Base-by-base conservation (phyloP, 2,888 invertebrate species). In the Craniophora ligustri region DNA sequence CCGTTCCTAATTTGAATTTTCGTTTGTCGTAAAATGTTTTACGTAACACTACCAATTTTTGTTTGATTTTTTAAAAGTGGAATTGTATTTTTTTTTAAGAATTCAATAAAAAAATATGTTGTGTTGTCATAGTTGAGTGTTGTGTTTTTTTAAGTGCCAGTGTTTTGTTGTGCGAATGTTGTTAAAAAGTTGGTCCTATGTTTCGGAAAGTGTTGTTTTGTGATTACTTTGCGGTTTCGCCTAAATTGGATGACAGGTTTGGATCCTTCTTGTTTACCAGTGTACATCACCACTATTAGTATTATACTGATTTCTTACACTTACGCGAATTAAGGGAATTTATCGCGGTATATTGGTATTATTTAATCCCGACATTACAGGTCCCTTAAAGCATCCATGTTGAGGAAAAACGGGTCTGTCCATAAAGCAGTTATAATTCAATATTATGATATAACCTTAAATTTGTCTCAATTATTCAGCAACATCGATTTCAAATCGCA, bases 131-230 rank as follows among this genome's bases (percentile, higher is more conserved):
- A 13, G 0, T 45, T 36, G n/a, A 11, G 19, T 2, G n/a, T 31
- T 6, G 16, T 42, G 31, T 35, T 26, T 26, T 26, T 26, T 4
- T 1, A 26, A n/a, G 26, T 26, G 26, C n/a, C 26, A 26, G 19
- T 42, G 35, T 35, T 28, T 21, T 5, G 10, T 11, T 10, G 1
- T 36, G 39, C 28, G 35, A 55, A 49, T 47, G 36, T 56, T 42
- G 11, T 8, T 3, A 42, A 41, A 11, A 1, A 41, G 8, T 49
- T 32, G 13, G 13, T 54, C n/a, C 23, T 47, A 82, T 85, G 85
- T 81, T 84, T 51, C 82, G 76, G 53, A 86, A 82, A 70, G 81
- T 86, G 69, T 61, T 87, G 48, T 84, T 82, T 54, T 86, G 87
- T 77, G 81, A 87, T 48, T 75, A 85, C 56, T 82, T 82, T 57